These are phyloP conservation scores for Scaptomyza montana DNA, from an alignment of 1,140 invertebrate genomes.

Conservation along the genomic window DNA sequence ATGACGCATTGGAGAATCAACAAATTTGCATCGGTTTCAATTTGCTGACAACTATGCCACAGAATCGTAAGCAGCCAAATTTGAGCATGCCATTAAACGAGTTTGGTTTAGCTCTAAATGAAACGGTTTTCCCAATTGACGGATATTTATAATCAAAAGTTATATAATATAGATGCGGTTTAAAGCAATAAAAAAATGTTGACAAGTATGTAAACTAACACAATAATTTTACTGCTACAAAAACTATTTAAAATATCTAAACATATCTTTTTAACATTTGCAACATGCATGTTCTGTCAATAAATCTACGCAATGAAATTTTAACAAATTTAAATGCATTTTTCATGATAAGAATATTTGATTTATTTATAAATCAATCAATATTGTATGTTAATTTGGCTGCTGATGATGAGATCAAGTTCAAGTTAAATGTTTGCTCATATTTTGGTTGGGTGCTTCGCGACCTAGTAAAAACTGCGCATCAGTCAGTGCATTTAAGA, in stretches of 20 bases:
- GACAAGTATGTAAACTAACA: background rate
- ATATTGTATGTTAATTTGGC: background rate
- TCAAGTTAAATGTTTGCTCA: no score
- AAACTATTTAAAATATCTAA: no score
- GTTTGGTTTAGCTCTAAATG: background rate
- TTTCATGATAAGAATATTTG: background rate
- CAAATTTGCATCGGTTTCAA: conserved; percentile 15
- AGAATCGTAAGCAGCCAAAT: conserved; percentile 18
- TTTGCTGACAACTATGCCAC: background rate
- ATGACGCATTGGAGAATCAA: conserved; percentile 10
- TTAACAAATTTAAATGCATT: background rate
- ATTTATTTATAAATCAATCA: background rate
- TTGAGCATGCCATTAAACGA: conserved; percentile 20
- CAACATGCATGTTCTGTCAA: no score
- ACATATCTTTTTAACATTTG: no score
- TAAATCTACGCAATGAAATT: background rate
- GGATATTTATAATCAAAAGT: conserved; percentile 13
- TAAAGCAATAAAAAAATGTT: background rate
- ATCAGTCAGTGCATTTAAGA: conserved; percentile 60
- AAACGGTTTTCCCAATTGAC: conserved; percentile 1
- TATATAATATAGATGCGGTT: background rate
- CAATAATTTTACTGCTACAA: no score
- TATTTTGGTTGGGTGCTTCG: conserved; percentile 14
- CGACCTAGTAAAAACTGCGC: conserved; percentile 61
- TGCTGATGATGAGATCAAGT: background rate